These are phyloP conservation scores for Onychomys arenicola DNA, from an alignment of 2,797 vertebrate species.

Conservation along the genomic window DNA sequence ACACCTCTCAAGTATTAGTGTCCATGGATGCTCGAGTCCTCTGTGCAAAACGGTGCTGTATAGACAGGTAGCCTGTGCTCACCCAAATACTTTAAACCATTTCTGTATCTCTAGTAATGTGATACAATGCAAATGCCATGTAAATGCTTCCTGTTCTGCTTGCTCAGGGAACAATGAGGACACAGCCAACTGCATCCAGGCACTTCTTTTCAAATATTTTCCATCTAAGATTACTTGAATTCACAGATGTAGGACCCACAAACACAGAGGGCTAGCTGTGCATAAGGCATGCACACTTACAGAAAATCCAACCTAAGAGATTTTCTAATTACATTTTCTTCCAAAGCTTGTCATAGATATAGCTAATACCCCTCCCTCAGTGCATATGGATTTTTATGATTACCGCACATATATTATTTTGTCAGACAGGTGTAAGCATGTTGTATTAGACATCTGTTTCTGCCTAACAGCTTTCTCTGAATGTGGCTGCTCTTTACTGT, in stretches of 20 bases:
- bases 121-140: background rate
- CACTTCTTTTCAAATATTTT: background rate
- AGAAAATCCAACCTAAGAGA: background rate
- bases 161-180: background rate
- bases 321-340: background rate
- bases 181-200: too few relatives aligned
- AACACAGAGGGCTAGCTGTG: background rate
- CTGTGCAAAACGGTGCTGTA: too few relatives aligned
- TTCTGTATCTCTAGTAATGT: background rate
- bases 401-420: rapidly evolving
- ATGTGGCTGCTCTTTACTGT: too few relatives aligned
- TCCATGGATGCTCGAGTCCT: too few relatives aligned
- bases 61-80: rapidly evolving
- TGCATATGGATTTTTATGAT: background rate
- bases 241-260: background rate
- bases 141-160: background rate
- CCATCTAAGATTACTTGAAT: background rate
- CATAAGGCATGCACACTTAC: background rate
- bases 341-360: background rate
- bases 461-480: background rate
- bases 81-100: background rate
- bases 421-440: rapidly evolving
- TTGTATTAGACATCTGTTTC: background rate
- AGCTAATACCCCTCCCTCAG: background rate
- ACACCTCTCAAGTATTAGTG: background rate